These are phyloP conservation scores for Heliconius himera DNA, from an alignment of 1,140 invertebrate species.

Conservation along the genomic window DNA sequence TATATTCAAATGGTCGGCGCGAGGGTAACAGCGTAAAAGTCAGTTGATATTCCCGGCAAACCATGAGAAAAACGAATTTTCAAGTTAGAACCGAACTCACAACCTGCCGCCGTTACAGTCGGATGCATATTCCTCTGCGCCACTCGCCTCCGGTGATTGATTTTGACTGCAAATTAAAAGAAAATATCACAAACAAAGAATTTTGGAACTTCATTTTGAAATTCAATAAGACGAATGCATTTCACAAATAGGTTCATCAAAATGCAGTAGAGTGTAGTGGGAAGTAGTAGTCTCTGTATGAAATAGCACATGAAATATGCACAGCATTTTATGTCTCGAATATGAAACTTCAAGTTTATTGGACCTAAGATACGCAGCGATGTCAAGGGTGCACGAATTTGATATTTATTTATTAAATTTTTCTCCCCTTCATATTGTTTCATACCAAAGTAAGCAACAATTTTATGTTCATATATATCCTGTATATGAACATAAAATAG, in stretches of 20 bases:
- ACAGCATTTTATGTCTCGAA: neutral
- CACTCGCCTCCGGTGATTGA: no score
- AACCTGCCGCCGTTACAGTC: no score
- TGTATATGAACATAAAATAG: no score
- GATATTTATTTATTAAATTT: neutral
- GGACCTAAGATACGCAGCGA: neutral
- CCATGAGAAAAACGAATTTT: neutral
- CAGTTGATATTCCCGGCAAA: neutral
- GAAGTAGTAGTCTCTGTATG: neutral
- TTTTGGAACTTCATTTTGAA: neutral
- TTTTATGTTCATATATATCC: no score
- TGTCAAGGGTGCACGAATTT: neutral
- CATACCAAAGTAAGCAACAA: no score
- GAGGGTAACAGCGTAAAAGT: constrained; percentile 10
- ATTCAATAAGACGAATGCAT: neutral
- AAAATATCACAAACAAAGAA: neutral
- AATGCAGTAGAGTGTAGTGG: neutral
- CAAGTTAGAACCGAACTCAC: no score
- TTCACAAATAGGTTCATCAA: neutral
- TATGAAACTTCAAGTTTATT: neutral
- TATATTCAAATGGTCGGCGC: constrained; percentile 17
- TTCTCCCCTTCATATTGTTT: neutral
- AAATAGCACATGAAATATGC: neutral
- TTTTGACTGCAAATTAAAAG: no score
- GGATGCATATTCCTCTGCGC: no score